Percentiles rank a stretch among this genome's conserved stretches.
These are phyloP conservation scores for Drosophila burlai DNA, from an alignment of 1,140 invertebrate species.

Conservation along the genomic window DNA sequence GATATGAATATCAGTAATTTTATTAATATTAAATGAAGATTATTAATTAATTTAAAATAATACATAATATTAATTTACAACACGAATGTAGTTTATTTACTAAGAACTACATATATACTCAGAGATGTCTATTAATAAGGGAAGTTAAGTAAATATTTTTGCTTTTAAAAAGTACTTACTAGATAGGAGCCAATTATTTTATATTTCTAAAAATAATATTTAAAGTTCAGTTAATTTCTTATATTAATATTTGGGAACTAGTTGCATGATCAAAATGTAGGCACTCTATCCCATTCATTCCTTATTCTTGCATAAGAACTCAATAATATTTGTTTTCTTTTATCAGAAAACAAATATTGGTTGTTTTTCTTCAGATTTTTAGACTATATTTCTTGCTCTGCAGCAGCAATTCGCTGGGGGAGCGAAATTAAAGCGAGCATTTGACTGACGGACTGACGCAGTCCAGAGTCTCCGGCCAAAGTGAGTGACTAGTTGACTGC, in stretches of 20 bases:
- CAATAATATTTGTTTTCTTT: not conserved
- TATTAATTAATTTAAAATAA: not conserved
- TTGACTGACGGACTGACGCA: conserved; percentile 62
- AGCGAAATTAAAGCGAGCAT: conserved; percentile 49
- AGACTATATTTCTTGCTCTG: not conserved
- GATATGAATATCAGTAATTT: not conserved
- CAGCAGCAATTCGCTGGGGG: conserved; percentile 10
- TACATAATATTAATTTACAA: not conserved
- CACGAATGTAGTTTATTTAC: not conserved
- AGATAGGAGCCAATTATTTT: no score
- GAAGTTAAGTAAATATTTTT: not conserved
- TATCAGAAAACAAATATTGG: no score
- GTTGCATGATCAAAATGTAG: not conserved
- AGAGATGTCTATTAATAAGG: no score
- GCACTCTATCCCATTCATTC: no score
- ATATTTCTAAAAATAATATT: not conserved
- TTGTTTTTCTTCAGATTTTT: not conserved
- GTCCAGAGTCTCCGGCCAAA: conserved; percentile 35
- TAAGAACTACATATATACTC: no score
- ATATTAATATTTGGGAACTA: not conserved
- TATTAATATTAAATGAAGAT: not conserved
- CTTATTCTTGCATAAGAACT: not conserved
- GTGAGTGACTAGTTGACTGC: conserved; percentile 58
- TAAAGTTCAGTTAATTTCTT: not conserved
- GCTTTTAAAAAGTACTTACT: not conserved